phyloP scores from a whole-genome alignment of 2,797 vertebrate species.

The Echeneis naucrates region DNA sequence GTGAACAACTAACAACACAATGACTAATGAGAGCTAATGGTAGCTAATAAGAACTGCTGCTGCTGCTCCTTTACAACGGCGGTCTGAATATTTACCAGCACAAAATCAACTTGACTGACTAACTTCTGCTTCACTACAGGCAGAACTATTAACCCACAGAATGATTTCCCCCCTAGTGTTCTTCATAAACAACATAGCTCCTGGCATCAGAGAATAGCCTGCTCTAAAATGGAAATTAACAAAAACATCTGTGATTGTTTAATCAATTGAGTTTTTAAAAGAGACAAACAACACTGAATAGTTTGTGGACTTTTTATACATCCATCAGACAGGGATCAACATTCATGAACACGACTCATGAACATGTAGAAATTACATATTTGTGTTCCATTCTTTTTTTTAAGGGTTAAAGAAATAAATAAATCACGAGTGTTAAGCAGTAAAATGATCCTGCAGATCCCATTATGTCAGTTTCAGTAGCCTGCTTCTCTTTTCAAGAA shows the following conservation, averaged over 20 bases:
- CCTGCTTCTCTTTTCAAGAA: constrained; percentile 6
- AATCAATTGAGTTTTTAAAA: not conserved
- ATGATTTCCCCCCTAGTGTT: not conserved
- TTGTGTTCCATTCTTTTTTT: not conserved
- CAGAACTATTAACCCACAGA: not conserved
- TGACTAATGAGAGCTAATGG: not conserved
- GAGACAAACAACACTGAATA: too few relatives aligned
- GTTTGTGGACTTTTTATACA: not conserved
- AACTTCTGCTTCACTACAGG: too few relatives aligned
- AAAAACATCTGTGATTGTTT: not conserved
- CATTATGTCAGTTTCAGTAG: constrained; percentile 19
- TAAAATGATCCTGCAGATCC: constrained; percentile 7
- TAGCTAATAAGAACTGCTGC: not conserved
- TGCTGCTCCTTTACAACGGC: not conserved
- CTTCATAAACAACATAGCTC: not conserved
- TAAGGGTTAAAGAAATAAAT: not conserved
- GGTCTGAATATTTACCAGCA: not conserved
- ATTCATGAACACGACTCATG: too few relatives aligned
- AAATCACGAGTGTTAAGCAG: not conserved
- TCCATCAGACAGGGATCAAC: not conserved
- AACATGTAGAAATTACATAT: not conserved
- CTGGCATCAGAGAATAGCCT: not conserved
- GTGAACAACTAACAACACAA: not conserved
- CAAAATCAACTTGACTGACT: not conserved
- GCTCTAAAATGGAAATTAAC: not conserved